Conservation (phyloP, 2,113 vertebrate genomes). For the Daphoenositta chrysoptera region DNA sequence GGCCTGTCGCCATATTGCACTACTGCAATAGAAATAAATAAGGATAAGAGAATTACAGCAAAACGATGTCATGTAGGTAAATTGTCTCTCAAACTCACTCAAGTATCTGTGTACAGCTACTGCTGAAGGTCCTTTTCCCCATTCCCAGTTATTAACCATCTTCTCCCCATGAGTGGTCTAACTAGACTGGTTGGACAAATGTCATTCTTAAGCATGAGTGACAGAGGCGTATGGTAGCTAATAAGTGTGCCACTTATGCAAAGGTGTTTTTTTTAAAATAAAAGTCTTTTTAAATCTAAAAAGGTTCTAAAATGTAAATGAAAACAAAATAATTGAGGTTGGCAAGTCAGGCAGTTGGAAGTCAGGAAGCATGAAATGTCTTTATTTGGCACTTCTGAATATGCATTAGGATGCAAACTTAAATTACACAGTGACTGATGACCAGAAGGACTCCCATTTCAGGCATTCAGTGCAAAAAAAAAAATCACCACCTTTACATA, state of each 20-base stretch:
- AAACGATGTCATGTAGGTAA: neutral
- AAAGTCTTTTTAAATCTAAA: neutral
- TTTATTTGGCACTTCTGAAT: neutral
- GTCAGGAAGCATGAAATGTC: neutral
- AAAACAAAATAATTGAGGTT: neutral
- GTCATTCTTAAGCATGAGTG: neutral
- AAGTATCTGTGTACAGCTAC: neutral
- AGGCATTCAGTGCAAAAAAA: neutral
- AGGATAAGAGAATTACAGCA: neutral
- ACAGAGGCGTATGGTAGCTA: neutral
- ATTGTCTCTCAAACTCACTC: neutral
- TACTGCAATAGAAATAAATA: neutral
- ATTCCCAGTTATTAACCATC: neutral
- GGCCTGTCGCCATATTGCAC: accelerated
- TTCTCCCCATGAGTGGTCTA: neutral
- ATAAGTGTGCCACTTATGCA: neutral
- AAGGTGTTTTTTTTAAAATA: neutral
- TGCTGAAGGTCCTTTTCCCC: neutral
- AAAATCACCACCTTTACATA: neutral
- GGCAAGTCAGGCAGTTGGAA: neutral
- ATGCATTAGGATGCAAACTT: neutral
- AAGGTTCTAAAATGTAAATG: neutral
- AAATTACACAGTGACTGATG: neutral
- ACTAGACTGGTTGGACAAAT: neutral
- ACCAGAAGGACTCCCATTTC: neutral